Base-by-base conservation (phyloP, 1,140 invertebrate genomes). In the Portunus trituberculatus region DNA sequence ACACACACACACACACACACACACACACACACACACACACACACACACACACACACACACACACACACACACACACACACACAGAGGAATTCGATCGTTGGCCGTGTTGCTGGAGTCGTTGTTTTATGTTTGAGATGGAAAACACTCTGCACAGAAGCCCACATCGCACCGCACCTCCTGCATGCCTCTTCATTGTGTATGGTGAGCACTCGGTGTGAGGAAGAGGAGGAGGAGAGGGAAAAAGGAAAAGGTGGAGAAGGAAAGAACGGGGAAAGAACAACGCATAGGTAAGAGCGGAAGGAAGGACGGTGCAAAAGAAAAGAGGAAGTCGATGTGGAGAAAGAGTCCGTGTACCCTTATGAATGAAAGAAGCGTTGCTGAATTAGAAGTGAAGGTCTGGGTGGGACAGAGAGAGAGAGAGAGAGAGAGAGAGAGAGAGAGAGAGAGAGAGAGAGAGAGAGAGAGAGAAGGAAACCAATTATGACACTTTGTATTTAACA, bases 61-160 rank as follows among this genome's bases (percentile, higher is more conserved):
- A 88, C 32, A 88, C 86, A 39, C 32, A 88, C 32, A 39, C 45
- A 88, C 45, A 88, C 31, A 39, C 45, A 88, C 86, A 45, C 32
- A 88, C 16, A 10, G 3, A 16, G 84, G 4, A 39, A 20, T 39
- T 90, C 52, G 52, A 32, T 31, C 88, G 25, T 52, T 46, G 16
- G 8, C 39, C 39, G 14, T 20, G 12, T 48, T 29, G 20, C 25
- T 39, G 1, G 39, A 2, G 39, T 39, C 39, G 39, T 76, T n/a
- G 10, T n/a, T n/a, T 1, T 76, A 76, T n/a, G 52, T 59, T 39
- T 39, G 6, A 39, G 39, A 39, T 6, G 39, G 39, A 6, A 20
- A 59, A 59, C 52, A 59, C 1, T 10, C 52, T 20, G 10, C 8
- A 59, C 20, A 12, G 20, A 59, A 20, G 2, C 20, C 52, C 52